Base-by-base conservation (phyloP, 2,888 invertebrate species). In the Ypsolopha sequella region DNA sequence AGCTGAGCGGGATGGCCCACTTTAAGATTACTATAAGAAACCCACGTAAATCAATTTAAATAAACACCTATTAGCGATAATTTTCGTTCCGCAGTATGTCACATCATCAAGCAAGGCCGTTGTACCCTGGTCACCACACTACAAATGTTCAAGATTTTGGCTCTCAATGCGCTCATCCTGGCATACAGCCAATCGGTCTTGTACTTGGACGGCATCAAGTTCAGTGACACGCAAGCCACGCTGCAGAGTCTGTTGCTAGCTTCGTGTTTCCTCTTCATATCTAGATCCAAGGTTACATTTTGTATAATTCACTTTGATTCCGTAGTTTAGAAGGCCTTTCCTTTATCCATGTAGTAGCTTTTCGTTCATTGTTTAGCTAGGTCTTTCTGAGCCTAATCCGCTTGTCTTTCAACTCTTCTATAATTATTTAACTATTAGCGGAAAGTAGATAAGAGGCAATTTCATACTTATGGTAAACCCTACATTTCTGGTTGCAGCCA, bases 81-180 rank as follows among this genome's bases (percentile, higher is more conserved):
- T 24, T 24, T 24, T 24, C 24, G 24, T 24, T 47, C 61, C 59
- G 51, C 88, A 98, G 98, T 99, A 68, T 99, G 98, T 71, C 98
- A 99, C 85, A 96, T 99, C 56, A 98, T 99, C 68, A 99, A 99
- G 75, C 99, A 99, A 88, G 99, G 99, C 1, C 92, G 99, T 24
- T 99, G 99, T 76, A 99, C 99, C 0, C 87, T 99, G 54, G 99
- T 99, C 14, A 99, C 99, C 0, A 99, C 99, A 0, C 88, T 99
- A 54, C 99, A 99, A 81, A 99, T 99, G 99, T 99, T 99, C 87
- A 99, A 99, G 88, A 99, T 99, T 63, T 87, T 99, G 52, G 99
- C 99, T 0, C 82, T 99, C 51, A 99, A 99, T 76, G 99, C 99
- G 0, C 89, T 99, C 3, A 96, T 99, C 58, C 89, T 98, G 58